Conservation (phyloP, 1,140 invertebrate genomes). For the Holcopasites calliopsidis region DNA sequence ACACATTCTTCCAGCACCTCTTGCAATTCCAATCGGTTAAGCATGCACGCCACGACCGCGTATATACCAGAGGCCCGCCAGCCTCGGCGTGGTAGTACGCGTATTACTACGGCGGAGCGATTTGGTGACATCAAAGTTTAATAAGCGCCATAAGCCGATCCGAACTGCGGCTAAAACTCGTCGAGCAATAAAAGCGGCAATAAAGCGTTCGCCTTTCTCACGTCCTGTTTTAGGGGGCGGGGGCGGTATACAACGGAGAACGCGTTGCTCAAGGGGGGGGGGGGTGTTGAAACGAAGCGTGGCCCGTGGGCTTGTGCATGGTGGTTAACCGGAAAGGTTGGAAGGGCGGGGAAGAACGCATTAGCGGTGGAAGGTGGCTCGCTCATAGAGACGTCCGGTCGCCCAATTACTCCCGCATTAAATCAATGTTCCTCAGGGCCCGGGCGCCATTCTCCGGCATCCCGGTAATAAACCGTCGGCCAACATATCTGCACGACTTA, state of each 20-base stretch:
- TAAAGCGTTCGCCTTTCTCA: slow-evolving; percentile 69
- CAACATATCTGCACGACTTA: slow-evolving; percentile 74
- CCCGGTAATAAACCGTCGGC: slow-evolving; percentile 75
- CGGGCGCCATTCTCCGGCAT: slow-evolving; percentile 62
- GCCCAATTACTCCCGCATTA: slow-evolving; percentile 78
- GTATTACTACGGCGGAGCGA: slow-evolving; percentile 30
- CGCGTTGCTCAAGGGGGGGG: background rate
- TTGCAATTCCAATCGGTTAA: background rate
- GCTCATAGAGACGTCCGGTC: slow-evolving; percentile 76
- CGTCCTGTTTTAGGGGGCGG: slow-evolving; percentile 47
- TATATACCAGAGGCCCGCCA: too few species aligned
- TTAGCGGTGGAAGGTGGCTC: slow-evolving; percentile 72
- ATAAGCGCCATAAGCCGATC: slow-evolving; percentile 67
- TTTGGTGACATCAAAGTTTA: slow-evolving; percentile 67
- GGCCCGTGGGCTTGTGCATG: slow-evolving; percentile 47
- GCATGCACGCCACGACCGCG: slow-evolving; percentile 27
- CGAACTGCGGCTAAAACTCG: slow-evolving; percentile 61
- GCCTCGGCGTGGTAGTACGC: background rate
- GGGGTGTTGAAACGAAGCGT: slow-evolving; percentile 4
- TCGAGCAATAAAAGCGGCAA: slow-evolving; percentile 73
- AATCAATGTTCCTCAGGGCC: slow-evolving; percentile 76
- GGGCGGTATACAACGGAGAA: background rate
- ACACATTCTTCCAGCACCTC: background rate
- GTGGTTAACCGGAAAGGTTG: slow-evolving; percentile 63
- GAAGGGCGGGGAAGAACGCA: slow-evolving; percentile 64